Base-by-base conservation (phyloP, 2,113 vertebrate species). In the Paratilapia polleni region DNA sequence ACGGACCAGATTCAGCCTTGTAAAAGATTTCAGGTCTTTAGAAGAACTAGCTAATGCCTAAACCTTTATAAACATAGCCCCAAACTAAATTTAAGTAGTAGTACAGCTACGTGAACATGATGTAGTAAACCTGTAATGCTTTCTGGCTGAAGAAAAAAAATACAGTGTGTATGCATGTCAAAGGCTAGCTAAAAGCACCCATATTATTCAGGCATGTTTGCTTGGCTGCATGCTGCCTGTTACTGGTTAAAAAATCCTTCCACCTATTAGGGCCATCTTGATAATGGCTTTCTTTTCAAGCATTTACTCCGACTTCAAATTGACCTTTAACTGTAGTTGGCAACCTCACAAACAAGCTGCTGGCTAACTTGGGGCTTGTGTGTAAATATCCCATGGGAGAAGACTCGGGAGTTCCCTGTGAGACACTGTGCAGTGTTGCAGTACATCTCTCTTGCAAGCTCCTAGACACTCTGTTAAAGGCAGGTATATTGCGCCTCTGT, bases 351-450 rank as follows among this genome's bases (percentile, higher is more conserved):
- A 80, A 91, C 79, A 82, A 26, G 62, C 77, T 13, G 47, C 74
- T 34, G 75, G 22, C n/a, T 38, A 20, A 68, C 61, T 28, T 70
- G 82, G n/a, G 49, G 20, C 22, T 6, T 36, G 56, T 59, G 52
- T 80, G 85, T 80, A 43, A 81, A 81, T 43, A 57, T 76, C 73
- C 38, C 60, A 4, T 9, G 62, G 17, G 26, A 43, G 31, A 19
- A 59, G 68, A 68, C 52, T 41, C 79, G 85, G 86, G 89, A 89
- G 88, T 92, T 91, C 90, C 89, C 87, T 80, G 36, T 2, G 17
- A 81, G 0, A 31, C 59, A 60, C 52, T 38, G 0, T 0, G 13
- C 11, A 10, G 19, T 41, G 36, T 73, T 43, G 6, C 78, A 75
- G 56, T 68, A 66, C 20, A 26, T 63, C 24, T 47, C 66, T 70